Percentiles rank a stretch among this genome's conserved stretches.
Evolutionary conservation across 2,888 invertebrate genomes (phyloP).

Genomic region (Cyclophora albipunctata): DNA sequence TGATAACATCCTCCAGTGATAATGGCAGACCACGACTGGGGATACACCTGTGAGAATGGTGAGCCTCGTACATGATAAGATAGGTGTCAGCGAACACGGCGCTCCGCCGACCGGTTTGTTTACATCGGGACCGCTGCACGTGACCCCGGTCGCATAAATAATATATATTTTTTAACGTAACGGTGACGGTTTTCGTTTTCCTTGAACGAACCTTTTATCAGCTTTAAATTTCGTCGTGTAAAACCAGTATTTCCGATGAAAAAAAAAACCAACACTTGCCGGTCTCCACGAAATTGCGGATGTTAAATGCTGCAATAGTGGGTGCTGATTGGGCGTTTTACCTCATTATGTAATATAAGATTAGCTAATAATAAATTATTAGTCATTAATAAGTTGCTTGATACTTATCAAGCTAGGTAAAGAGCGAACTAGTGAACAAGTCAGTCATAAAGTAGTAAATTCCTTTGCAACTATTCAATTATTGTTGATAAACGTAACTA

Average conservation of each 20-base stretch:
- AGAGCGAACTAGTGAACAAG: too few species aligned
- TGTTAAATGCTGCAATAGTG: too few species aligned
- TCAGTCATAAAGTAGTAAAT: too few species aligned
- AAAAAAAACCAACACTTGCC: too few species aligned
- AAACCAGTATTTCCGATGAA: background rate
- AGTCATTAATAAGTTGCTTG: too few species aligned
- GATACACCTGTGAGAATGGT: constrained; percentile 77
- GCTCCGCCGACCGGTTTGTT: constrained; percentile 63
- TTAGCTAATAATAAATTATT: too few species aligned
- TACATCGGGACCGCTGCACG: constrained; percentile 53
- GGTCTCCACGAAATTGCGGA: too few species aligned
- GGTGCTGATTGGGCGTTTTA: too few species aligned
- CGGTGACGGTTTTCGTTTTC: constrained; percentile 18
- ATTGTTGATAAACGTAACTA: too few species aligned
- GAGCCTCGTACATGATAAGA: constrained; percentile 39
- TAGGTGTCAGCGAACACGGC: constrained; percentile 22
- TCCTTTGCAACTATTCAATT: too few species aligned
- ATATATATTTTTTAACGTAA: constrained; percentile 31
- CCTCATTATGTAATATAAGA: background rate
- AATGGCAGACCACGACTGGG: constrained; percentile 74
- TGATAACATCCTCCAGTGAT: constrained; percentile 33
- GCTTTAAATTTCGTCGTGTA: background rate
- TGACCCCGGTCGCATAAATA: constrained; percentile 43
- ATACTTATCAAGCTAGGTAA: too few species aligned
- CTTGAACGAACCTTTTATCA: constrained; percentile 7